Evolutionary conservation across 2,797 vertebrate genomes (phyloP).

Genomic region (Hoplostethus atlanticus): DNA sequence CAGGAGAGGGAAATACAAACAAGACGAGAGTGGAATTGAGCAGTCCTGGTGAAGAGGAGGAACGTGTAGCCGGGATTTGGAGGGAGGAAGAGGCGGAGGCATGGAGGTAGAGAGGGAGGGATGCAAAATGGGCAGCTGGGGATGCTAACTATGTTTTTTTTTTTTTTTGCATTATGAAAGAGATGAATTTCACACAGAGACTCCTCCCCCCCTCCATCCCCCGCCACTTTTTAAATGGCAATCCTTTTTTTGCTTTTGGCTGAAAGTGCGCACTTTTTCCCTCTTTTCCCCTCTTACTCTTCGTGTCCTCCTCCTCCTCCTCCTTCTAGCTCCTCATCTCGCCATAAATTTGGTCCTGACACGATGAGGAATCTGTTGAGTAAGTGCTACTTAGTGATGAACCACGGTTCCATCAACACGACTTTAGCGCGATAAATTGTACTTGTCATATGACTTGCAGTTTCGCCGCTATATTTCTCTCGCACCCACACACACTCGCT

Average conservation of each 20-base stretch:
- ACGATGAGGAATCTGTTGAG: constrained; percentile 55
- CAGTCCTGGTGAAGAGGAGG: constrained; percentile 46
- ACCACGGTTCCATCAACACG: constrained; percentile 45
- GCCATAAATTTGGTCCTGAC: constrained; percentile 21
- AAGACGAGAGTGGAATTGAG: constrained; percentile 9
- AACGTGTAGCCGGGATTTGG: constrained; percentile 40
- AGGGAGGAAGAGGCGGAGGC: constrained; percentile 34
- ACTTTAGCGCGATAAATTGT: constrained; percentile 43
- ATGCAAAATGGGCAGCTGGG: constrained; percentile 50
- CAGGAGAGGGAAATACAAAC: constrained; percentile 50
- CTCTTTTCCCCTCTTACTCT: not conserved
- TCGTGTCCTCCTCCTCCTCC: constrained; percentile 17
- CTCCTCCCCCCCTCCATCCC: constrained; percentile 34
- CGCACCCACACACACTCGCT: not conserved
- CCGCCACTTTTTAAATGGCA: constrained; percentile 67
- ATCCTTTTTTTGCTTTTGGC: constrained; percentile 46
- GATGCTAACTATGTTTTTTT: constrained; percentile 72
- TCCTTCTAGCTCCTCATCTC: not conserved
- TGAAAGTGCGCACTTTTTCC: constrained; percentile 21
- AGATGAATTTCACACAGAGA: constrained; percentile 76
- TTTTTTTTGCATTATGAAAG: constrained; percentile 77
- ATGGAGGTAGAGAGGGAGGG: constrained; percentile 22
- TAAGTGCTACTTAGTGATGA: constrained; percentile 37
- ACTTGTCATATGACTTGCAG: constrained; percentile 45
- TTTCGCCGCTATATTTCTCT: constrained; percentile 51